phyloP scores from a whole-genome alignment of 2,797 vertebrate genomes.

The Limosa lapponica region DNA sequence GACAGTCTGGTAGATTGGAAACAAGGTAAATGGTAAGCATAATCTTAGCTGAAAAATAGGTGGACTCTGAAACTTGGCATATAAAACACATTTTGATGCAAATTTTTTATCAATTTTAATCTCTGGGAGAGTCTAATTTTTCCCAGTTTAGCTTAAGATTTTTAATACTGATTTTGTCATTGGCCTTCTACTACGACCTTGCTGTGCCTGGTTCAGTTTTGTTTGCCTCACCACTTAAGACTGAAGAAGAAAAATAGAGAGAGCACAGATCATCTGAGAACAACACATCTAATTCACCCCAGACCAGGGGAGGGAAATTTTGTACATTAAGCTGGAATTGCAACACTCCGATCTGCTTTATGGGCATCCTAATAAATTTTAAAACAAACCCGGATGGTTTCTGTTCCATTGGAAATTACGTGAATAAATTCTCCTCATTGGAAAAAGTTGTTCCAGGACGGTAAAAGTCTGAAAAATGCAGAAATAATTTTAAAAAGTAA shows the following conservation, averaged over 20 bases:
- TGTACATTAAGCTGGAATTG: not conserved
- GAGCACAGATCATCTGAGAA: not conserved
- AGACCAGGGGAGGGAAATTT: not conserved
- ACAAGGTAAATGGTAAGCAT: not conserved
- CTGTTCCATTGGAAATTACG: not conserved
- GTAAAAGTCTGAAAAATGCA: not conserved
- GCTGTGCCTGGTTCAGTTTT: not conserved
- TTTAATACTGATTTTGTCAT: not conserved
- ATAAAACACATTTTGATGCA: not conserved
- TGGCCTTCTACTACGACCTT: not conserved
- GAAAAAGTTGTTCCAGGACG: not conserved
- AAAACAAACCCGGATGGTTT: not conserved
- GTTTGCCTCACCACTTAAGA: not conserved
- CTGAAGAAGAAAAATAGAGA: not conserved
- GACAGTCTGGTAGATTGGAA: not conserved
- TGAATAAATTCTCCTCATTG: not conserved
- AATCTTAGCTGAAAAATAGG: not conserved
- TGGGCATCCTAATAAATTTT: not conserved
- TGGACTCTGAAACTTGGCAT: not conserved
- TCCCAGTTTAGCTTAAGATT: not conserved
- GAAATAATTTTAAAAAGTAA: not conserved
- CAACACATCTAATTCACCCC: not conserved
- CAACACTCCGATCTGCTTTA: not conserved
- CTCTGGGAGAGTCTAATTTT: not conserved
- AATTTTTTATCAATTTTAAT: not conserved